These are phyloP conservation scores for Ambastaia sidthimunki DNA, from an alignment of 2,797 vertebrate species.

Conservation along the genomic window DNA sequence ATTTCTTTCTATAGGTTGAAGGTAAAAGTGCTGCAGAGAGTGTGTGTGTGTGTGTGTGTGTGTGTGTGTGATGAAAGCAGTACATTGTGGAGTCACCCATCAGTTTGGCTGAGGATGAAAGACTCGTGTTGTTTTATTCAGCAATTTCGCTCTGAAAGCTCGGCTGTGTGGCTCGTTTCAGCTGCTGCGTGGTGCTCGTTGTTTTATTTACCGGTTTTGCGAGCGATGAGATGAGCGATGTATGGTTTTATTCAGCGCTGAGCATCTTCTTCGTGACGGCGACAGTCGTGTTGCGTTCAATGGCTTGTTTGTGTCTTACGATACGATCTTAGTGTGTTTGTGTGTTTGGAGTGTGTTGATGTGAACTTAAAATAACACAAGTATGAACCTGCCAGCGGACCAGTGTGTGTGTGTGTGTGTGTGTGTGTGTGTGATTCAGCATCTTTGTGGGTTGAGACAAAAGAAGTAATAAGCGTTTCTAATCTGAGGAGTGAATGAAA, in stretches of 20 bases:
- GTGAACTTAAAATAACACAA: not conserved
- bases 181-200: conserved; percentile 35
- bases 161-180: conserved; percentile 57
- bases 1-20: not conserved
- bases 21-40: not conserved
- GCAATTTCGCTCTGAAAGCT: conserved; percentile 56
- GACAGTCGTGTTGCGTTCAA: not conserved
- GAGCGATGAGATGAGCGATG: conserved; percentile 22
- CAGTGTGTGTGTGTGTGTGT: conserved; percentile 55
- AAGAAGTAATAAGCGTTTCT: conserved; percentile 81
- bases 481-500: conserved; percentile 82
- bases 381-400: conserved; percentile 34
- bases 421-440: conserved; percentile 64
- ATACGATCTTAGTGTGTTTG: conserved; percentile 1
- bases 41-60: conserved; percentile 7
- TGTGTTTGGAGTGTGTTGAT: not conserved
- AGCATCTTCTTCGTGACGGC: not conserved
- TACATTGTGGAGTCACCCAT: conserved; percentile 56
- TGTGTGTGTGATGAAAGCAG: conserved; percentile 50
- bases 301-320: conserved; percentile 36
- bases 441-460: conserved; percentile 70
- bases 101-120: conserved; percentile 59
- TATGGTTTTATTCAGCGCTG: conserved; percentile 32
- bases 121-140: conserved; percentile 57
- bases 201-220: conserved; percentile 34